phyloP scores from a whole-genome alignment of 2,797 vertebrate genomes.

The Mus minutoides region DNA sequence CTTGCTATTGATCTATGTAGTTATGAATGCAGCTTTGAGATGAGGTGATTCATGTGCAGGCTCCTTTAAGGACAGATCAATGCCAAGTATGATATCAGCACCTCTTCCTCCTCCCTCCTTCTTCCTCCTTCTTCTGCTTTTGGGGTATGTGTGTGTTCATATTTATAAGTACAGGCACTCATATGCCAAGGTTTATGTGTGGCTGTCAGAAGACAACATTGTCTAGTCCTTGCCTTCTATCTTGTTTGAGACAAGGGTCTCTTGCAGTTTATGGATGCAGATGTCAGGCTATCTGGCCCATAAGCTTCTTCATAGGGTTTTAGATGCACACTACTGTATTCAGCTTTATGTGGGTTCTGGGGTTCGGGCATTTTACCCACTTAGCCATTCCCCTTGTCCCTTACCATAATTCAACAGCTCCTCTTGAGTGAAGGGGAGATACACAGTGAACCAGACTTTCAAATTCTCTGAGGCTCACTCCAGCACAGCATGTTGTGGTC shows the following conservation, averaged over 20 bases:
- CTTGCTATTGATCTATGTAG: background rate
- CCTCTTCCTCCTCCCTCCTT: too few species aligned
- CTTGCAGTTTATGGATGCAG: background rate
- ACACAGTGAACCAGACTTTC: background rate
- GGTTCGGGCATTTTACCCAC: background rate
- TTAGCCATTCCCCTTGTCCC: background rate
- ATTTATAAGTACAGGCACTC: background rate
- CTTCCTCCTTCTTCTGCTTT: too few species aligned
- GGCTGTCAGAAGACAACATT: background rate
- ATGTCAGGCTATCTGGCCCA: background rate
- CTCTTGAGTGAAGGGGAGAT: background rate
- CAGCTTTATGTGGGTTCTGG: background rate
- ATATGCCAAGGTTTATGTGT: background rate
- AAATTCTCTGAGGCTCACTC: background rate
- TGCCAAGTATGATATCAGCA: background rate
- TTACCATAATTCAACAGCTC: background rate
- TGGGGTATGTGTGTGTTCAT: background rate
- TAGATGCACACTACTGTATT: background rate
- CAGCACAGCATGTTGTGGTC: background rate
- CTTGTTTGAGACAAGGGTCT: too few species aligned
- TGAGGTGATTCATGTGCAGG: background rate
- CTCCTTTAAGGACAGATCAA: background rate
- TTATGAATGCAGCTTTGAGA: background rate
- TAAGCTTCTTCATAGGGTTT: background rate
- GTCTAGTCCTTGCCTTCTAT: background rate